A percentile compares a stretch with the other conserved stretches of the same genome.
phyloP scores from a whole-genome alignment of 2,113 vertebrate genomes.

The Centropristis striata region DNA sequence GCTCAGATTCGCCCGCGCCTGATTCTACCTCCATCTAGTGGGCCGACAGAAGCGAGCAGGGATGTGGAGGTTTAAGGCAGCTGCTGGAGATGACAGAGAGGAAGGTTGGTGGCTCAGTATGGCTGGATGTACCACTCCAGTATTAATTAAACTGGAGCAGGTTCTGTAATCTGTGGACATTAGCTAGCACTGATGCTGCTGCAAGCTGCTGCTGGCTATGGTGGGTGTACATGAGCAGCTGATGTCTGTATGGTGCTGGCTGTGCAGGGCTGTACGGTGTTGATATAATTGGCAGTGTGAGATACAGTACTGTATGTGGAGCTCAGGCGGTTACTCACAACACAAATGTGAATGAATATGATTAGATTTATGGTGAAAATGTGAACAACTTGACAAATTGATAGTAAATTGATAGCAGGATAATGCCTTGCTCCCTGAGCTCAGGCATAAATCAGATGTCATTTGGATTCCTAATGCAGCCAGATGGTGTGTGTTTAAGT shows the following conservation, averaged over 20 bases:
- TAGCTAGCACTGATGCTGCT: constrained; percentile 56
- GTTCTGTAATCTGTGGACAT: constrained; percentile 68
- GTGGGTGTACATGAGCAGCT: constrained; percentile 48
- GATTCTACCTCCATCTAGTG: constrained; percentile 52
- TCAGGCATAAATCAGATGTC: constrained; percentile 66
- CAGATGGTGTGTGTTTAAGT: constrained; percentile 76
- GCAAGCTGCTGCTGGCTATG: constrained; percentile 73
- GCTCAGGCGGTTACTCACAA: constrained; percentile 38
- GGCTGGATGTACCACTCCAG: constrained; percentile 42
- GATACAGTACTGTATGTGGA: constrained; percentile 23
- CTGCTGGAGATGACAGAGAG: constrained; percentile 34
- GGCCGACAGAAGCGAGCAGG: constrained; percentile 28
- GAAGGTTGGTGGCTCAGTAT: constrained; percentile 45
- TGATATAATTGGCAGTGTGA: constrained; percentile 50
- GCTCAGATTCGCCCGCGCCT: constrained; percentile 40
- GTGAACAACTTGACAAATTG: constrained; percentile 67
- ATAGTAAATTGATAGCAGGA: constrained; percentile 66
- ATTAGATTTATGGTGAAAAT: constrained; percentile 64
- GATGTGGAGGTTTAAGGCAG: constrained; percentile 36
- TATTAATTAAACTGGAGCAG: constrained; percentile 75
- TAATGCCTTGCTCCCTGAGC: constrained; percentile 58
- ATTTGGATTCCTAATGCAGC: constrained; percentile 67
- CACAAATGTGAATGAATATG: constrained; percentile 54
- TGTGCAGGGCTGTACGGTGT: constrained; percentile 33
- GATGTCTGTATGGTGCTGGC: constrained; percentile 64